Evolutionary conservation across 2,888 invertebrate species (phyloP), one percentile per base, ranked within the genome.

Genomic region (Nebria salina): DNA sequence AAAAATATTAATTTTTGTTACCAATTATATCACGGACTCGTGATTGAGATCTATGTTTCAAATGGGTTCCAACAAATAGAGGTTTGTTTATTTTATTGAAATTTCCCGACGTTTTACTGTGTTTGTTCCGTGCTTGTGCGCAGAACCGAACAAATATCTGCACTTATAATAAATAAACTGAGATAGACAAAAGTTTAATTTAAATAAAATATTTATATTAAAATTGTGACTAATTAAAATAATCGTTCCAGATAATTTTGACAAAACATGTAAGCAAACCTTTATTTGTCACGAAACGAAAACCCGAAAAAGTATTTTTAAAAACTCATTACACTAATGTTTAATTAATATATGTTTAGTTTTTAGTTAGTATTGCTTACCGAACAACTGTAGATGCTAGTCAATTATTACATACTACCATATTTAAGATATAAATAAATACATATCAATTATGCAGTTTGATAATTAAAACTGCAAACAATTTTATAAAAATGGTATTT

Each of bases 371-470:
- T 80, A 80, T 75, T 80, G 80, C 80, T 80, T 80, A 75, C 75
- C 75, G 75, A 80, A 75, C 54, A 54, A 80, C 54, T 9, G 75
- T 80, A 80, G 75, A 80, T 75, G 65, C 80, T 80, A 80, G 80
- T 80, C 80, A 80, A 11, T 2, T 54, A 80, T 72, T 70, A 70
- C 15, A 75, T 80, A 75, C 80, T 80, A 80, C 75, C 75, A 79
- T 75, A 70, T 54, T 34, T 54, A 54, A 54, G 54, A 11, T 54
- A 54, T 54, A 54, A 54, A 54, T 54, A 54, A 54, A 54, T 54
- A 54, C 54, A 54, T 54, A 54, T 54, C 54, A 34, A 34, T 34
- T 5, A 54, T 54, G 54, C 54, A 54, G 54, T 54, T 9, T 54
- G 54, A 3, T 54, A 54, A 13, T 54, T 8, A 54, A 20, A 54